Conservation (phyloP, 2,113 vertebrate genomes). For the Pseudorectes ferrugineus region DNA sequence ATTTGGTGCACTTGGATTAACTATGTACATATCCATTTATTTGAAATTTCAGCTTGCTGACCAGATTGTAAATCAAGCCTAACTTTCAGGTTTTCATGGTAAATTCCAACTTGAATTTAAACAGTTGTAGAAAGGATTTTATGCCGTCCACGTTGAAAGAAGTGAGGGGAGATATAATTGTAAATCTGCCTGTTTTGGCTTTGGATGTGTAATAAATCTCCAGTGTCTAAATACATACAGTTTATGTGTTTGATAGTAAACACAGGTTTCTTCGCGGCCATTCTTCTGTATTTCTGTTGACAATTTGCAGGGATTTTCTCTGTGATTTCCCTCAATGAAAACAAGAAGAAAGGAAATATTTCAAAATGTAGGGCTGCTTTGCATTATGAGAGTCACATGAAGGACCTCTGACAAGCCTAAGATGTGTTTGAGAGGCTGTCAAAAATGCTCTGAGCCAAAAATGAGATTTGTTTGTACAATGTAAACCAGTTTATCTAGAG, state of each 20-base stretch:
- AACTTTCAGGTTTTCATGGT: not conserved
- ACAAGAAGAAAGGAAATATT: constrained; percentile 50
- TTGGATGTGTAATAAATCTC: constrained; percentile 29
- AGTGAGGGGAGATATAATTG: not conserved
- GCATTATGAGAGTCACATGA: constrained; percentile 46
- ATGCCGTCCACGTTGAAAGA: not conserved
- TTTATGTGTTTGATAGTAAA: constrained; percentile 37
- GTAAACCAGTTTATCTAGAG: constrained; percentile 56
- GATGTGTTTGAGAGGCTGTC: constrained; percentile 58
- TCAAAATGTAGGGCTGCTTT: constrained; percentile 48
- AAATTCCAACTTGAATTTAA: not conserved
- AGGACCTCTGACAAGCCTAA: constrained; percentile 57
- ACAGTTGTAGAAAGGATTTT: not conserved
- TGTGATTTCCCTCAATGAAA: constrained; percentile 54
- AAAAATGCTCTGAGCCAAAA: constrained; percentile 57
- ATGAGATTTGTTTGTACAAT: constrained; percentile 51
- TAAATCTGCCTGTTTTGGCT: constrained; percentile 24
- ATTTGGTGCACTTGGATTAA: constrained; percentile 68
- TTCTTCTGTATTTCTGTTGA: constrained; percentile 41
- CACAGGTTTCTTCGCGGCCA: not conserved
- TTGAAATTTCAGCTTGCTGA: not conserved
- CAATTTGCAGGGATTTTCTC: constrained; percentile 39
- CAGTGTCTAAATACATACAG: constrained; percentile 36
- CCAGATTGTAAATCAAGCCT: not conserved
- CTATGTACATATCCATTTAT: not conserved